Evolutionary conservation across 1,140 invertebrate genomes (phyloP), one percentile per base, ranked within the genome.

Genomic region (Tachypleus tridentatus): DNA sequence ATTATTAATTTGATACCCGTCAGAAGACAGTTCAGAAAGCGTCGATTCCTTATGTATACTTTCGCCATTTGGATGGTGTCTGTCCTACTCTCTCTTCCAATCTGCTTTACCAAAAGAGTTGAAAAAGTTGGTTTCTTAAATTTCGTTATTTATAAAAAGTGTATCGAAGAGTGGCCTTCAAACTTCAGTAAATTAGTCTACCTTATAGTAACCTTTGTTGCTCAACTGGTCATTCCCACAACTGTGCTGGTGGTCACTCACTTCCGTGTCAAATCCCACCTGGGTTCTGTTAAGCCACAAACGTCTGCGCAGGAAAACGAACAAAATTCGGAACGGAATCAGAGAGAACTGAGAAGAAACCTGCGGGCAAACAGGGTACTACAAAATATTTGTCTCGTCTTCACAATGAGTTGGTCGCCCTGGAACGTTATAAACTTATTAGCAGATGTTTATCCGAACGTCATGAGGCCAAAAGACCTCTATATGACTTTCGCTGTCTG

Each of bases 171-270:
- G 5, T 81, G 79, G 78, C 77, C 79, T 29, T 70, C 66, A 4
- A 10, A 49, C 7, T 69, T 74, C 49, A 75, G 77, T 54, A 79
- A 81, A 68, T 72, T 78, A 7, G 71, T 76, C 0, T 83, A 83
- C 73, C 78, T 78, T 3, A 76, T 82, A 6, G 76, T 75, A 5
- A 76, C 80, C 4, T 74, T 83, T 63, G 68, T 83, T 50, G 74
- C 82, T 10, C 81, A 82, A 70, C 81, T 82, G 64, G 73, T 83
- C 51, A 75, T 82, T 8, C 83, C 83, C 0, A 79, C 81, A 54
- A 69, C 79, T 11, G 81, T 82, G 8, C 74, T 84, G 4, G 72
- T 73, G 8, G 73, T 79, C n/a, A 79, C 82, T 0, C 82, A 84
- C 70, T 76, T 78, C 4, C 70, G 77, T 50, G 83, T 84, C 29